Evolutionary conservation across 2,113 vertebrate species (phyloP), one percentile per base, ranked within the genome.

Genomic region (Dascyllus trimaculatus): DNA sequence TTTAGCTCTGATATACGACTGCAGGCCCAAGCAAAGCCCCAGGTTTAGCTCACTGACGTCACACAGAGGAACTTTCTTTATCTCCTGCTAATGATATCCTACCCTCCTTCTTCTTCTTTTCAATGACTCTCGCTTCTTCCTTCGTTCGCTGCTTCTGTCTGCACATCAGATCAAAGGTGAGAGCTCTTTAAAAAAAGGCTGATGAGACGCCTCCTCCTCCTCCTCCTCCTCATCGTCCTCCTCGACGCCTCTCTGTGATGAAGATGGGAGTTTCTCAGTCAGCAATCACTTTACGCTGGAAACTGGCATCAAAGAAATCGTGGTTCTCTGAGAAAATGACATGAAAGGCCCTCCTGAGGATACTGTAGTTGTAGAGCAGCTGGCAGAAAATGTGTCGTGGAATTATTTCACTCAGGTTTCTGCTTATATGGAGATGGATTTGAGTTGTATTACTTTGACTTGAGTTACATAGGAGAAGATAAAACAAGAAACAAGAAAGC

Each of bases 1-100:
- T 46, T 84, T 88, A 80, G 60, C 70, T 87, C 75, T 94, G 91
- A 91, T 90, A 65, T 89, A 91, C 48, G 84, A 87, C 53, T 2
- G 71, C 43, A 67, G 73, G 69, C 66, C 26, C 1, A 63, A 88
- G 76, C 79, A 60, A 73, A 81, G 85, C 81, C 78, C 78, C 82
- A 32, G 59, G 88, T 89, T 91, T 85, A 88, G 68, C 69, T 82
- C 24, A 21, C 67, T 89, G 84, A 92, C 64, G 73, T 88, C 85
- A 89, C 72, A 22, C 48, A 17, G 58, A 81, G 67, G 56, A 89
- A 67, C 82, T 78, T 65, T 65, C 70, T 75, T 67, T 18, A 22
- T 75, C 59, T 81, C 53, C 48, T 71, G 61, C 81, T 85, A 67
- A 77, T 85, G 56, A 84, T 63, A 66, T 56, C 9, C 53, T 24